Conservation (phyloP, 1,140 invertebrate genomes). For the Hyles vespertilio region DNA sequence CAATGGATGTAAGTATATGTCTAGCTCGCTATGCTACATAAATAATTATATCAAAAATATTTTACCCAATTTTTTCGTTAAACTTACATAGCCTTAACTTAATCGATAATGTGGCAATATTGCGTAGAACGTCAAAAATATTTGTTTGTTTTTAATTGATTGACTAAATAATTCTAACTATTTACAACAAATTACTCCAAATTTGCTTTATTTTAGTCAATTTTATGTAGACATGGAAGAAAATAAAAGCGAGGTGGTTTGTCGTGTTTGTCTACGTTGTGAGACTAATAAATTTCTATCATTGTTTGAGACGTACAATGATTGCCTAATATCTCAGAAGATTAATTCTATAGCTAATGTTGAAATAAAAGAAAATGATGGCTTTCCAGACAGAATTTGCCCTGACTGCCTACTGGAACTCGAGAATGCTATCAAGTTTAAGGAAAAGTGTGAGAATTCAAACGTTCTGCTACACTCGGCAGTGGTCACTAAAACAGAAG, state of each 20-base stretch:
- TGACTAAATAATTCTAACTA: no score
- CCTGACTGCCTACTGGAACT: slow-evolving; percentile 42
- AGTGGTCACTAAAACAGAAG: neutral
- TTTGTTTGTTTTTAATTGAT: no score
- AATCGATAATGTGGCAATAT: no score
- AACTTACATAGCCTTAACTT: no score
- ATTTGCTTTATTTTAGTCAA: no score
- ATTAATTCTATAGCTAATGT: slow-evolving; percentile 46
- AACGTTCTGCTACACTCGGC: slow-evolving; percentile 22
- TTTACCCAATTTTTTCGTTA: no score
- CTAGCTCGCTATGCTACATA: no score
- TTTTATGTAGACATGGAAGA: neutral
- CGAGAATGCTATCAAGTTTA: slow-evolving; percentile 46
- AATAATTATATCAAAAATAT: no score
- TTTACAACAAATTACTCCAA: no score
- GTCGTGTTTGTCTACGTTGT: slow-evolving; percentile 26
- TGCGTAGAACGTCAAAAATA: no score
- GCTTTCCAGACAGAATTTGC: slow-evolving; percentile 54
- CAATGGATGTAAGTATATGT: no score
- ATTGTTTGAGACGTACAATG: slow-evolving; percentile 44
- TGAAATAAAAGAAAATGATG: slow-evolving; percentile 42
- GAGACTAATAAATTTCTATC: slow-evolving; percentile 25
- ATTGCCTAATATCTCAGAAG: slow-evolving; percentile 37
- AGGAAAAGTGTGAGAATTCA: slow-evolving; percentile 51
- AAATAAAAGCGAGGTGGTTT: slow-evolving; percentile 9